phyloP scores from a whole-genome alignment of 37 sponge, comb jelly and placozoan species.

The Crambe crambe region DNA sequence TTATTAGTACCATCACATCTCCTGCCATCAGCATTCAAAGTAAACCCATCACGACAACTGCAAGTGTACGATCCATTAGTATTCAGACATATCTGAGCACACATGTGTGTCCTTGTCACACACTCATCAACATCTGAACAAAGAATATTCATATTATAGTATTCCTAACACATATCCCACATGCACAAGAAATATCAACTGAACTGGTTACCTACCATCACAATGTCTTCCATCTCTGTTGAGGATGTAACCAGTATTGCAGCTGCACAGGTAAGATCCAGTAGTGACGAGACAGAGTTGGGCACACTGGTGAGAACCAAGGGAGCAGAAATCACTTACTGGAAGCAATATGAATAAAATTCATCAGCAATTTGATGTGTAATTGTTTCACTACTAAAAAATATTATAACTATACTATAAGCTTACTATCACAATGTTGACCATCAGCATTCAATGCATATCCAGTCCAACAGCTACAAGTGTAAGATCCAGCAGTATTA shows the following conservation, averaged over 20 bases:
- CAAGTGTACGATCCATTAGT: conserved; percentile 6
- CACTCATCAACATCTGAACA: conserved; percentile 28
- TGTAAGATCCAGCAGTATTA: neutral
- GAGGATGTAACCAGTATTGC: conserved; percentile 15
- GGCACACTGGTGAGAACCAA: neutral
- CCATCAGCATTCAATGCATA: neutral
- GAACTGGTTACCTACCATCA: no score
- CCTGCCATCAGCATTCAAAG: neutral
- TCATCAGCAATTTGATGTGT: no score
- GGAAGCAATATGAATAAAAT: no score
- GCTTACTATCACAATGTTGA: neutral
- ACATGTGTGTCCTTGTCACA: neutral
- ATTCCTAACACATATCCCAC: no score
- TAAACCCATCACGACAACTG: neutral
- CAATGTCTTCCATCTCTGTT: neutral
- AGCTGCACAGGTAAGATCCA: neutral
- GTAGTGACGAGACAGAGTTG: neutral
- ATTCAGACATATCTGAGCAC: neutral
- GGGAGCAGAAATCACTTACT: no score
- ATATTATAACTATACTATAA: no score
- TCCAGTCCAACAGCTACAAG: conserved; percentile 7
- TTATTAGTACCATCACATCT: conserved; percentile 10
- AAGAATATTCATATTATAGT: no score
- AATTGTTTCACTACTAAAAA: no score
- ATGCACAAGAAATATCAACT: no score